phyloP scores from a whole-genome alignment of 1,140 invertebrate genomes.

The Drosophila athabasca region DNA sequence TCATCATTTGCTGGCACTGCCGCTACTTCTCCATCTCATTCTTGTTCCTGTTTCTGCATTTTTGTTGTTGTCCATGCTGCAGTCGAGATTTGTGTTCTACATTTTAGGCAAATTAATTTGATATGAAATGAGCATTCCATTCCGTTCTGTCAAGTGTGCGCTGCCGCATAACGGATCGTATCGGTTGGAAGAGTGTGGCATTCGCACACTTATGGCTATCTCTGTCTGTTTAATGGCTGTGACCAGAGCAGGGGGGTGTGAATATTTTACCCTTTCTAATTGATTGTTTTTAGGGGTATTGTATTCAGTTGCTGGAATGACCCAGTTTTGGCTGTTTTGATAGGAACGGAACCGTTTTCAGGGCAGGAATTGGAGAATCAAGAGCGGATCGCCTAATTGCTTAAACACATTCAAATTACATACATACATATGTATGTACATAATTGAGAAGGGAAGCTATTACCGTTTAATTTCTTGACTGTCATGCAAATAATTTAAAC shows the following conservation, averaged over 20 bases:
- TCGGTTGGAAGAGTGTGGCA: slow-evolving; percentile 3
- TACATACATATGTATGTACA: too few relatives aligned
- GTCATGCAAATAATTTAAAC: too few relatives aligned
- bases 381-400: too few relatives aligned
- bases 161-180: slow-evolving; percentile 6
- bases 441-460: too few relatives aligned
- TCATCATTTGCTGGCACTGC: slow-evolving; percentile 21
- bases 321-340: too few relatives aligned
- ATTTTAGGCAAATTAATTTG: slow-evolving; percentile 71
- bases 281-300: slow-evolving; percentile 30
- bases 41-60: slow-evolving; percentile 12
- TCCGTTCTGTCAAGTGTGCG: background rate
- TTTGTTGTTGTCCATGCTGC: slow-evolving; percentile 44
- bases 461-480: too few relatives aligned
- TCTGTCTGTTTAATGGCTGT: slow-evolving; percentile 27
- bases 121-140: slow-evolving; percentile 30
- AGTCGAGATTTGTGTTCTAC: slow-evolving; percentile 59
- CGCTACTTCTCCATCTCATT: slow-evolving; percentile 16
- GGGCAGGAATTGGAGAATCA: too few relatives aligned
- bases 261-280: slow-evolving; percentile 47
- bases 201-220: slow-evolving; percentile 3
- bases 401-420: too few relatives aligned
- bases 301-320: too few relatives aligned
- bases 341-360: too few relatives aligned
- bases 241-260: slow-evolving; percentile 21